Conservation (phyloP, 2,888 invertebrate genomes). For the Tiliacea aurago region DNA sequence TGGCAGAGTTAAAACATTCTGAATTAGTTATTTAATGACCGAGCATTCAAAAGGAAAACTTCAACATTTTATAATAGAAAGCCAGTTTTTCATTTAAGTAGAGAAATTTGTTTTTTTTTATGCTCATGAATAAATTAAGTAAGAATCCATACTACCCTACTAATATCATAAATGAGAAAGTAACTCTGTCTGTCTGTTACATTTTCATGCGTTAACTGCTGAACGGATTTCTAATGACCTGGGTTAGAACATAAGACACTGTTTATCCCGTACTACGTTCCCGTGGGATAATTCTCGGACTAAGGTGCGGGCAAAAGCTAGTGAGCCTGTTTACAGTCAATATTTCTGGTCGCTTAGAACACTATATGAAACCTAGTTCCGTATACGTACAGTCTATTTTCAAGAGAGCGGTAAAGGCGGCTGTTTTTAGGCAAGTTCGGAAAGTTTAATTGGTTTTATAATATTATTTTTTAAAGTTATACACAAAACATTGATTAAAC, state of each 20-base stretch:
- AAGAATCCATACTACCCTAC: not conserved
- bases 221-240: not conserved
- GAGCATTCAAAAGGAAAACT: not conserved
- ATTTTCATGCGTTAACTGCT: no score
- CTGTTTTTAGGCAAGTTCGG: not conserved
- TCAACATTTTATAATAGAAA: not conserved
- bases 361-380: not conserved
- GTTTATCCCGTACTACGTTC: no score
- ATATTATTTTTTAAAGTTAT: not conserved
- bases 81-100: not conserved
- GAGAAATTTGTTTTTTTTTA: not conserved
- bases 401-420: not conserved
- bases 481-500: not conserved
- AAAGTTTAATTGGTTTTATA: not conserved
- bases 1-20: not conserved
- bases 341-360: not conserved
- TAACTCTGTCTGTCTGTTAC: not conserved
- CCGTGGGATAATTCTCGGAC: not conserved
- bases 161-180: not conserved
- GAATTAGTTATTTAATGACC: constrained; percentile 2
- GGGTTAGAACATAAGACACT: not conserved
- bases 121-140: not conserved
- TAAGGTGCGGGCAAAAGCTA: not conserved
- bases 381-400: no score
- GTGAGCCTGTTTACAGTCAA: no score